Percentiles rank a stretch among this genome's conserved stretches.
Conservation (phyloP, 2,113 vertebrate species). For the Salvelinus namaycush region DNA sequence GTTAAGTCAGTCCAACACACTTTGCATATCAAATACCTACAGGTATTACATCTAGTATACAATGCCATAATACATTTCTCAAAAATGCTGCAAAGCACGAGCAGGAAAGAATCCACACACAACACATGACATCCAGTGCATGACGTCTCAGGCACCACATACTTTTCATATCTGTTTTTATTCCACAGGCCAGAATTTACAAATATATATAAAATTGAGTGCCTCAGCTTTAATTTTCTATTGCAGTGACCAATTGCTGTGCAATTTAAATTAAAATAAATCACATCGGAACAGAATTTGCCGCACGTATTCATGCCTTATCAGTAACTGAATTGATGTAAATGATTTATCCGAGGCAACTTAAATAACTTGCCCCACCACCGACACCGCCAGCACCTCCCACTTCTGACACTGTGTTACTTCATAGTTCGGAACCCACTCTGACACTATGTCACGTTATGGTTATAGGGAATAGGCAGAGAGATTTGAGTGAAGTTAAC, state of each 20-base stretch:
- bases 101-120: constrained; percentile 7
- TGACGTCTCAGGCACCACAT: constrained; percentile 55
- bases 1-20: too few relatives aligned
- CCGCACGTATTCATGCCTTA: constrained; percentile 88
- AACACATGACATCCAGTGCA: constrained; percentile 51
- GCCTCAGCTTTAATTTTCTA: constrained; percentile 87
- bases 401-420: too few relatives aligned
- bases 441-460: too few relatives aligned
- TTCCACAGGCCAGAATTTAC: constrained; percentile 79
- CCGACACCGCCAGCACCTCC: constrained; percentile 16
- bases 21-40: too few relatives aligned
- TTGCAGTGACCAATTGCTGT: constrained; percentile 89
- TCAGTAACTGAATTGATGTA: constrained; percentile 85
- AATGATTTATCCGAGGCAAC: constrained; percentile 81
- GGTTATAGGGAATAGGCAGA: too few relatives aligned
- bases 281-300: constrained; percentile 82
- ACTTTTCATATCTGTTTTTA: constrained; percentile 43
- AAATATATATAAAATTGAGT: constrained; percentile 84
- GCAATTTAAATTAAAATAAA: constrained; percentile 94
- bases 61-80: too few relatives aligned
- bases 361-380: constrained; percentile 61
- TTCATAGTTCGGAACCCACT: too few relatives aligned
- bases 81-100: too few relatives aligned
- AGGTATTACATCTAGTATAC: too few relatives aligned
- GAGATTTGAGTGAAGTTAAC: too few relatives aligned